Conservation (phyloP, 2,113 vertebrate genomes). For the Rhynchomys soricoides region DNA sequence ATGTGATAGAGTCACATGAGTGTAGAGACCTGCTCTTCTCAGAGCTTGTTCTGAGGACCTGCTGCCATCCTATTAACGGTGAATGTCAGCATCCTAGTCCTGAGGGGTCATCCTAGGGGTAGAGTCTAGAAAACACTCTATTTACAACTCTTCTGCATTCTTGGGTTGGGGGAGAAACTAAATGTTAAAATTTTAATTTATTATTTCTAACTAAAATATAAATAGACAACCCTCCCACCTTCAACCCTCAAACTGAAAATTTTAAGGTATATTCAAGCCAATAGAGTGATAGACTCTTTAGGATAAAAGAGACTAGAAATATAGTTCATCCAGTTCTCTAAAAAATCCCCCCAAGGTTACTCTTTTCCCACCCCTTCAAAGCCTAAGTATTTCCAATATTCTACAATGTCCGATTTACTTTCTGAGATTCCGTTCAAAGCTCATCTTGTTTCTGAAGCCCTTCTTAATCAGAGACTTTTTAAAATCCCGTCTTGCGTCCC, state of each 20-base stretch:
- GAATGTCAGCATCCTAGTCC: neutral
- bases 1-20: neutral
- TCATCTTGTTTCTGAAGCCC: neutral
- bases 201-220: neutral
- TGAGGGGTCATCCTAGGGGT: neutral
- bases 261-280: neutral
- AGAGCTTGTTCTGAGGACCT: neutral
- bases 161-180: neutral
- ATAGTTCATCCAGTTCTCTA: neutral
- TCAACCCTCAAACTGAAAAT: neutral
- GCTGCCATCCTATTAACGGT: rapidly evolving
- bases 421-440: neutral
- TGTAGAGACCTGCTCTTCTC: neutral
- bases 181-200: neutral
- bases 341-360: neutral
- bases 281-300: neutral
- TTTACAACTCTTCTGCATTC: neutral
- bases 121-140: neutral
- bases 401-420: neutral
- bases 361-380: neutral
- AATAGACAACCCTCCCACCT: neutral
- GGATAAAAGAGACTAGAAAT: neutral
- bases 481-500: neutral
- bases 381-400: neutral
- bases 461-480: neutral